Conservation (phyloP, 2,113 vertebrate species). For the Ailurus styani region DNA sequence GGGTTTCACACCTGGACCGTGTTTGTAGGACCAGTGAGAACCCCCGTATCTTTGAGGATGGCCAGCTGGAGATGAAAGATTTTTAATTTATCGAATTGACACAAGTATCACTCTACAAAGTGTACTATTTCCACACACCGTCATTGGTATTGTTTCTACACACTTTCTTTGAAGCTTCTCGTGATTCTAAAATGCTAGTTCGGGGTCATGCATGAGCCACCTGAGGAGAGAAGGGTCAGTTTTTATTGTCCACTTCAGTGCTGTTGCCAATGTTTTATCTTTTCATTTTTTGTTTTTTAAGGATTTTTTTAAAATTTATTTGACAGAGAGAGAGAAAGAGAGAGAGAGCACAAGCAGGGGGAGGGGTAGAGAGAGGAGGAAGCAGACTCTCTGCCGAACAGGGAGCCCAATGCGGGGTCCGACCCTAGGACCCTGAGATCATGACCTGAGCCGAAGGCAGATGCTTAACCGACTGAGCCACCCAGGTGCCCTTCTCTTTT, state of each 20-base stretch:
- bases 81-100: slow-evolving; percentile 16
- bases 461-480: too few relatives aligned
- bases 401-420: too few relatives aligned
- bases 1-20: neutral
- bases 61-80: neutral
- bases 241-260: accelerated
- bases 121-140: neutral
- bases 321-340: too few relatives aligned
- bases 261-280: neutral
- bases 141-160: neutral
- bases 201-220: neutral
- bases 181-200: neutral
- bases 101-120: neutral
- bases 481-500: neutral
- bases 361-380: too few relatives aligned
- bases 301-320: too few relatives aligned
- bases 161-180: neutral
- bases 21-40: neutral
- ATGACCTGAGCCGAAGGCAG: too few relatives aligned
- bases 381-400: too few relatives aligned
- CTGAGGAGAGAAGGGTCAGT: too few relatives aligned
- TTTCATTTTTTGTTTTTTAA: neutral
- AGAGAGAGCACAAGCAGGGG: too few relatives aligned
- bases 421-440: too few relatives aligned
- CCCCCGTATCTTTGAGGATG: neutral